These are phyloP conservation scores for Drosophila parabipectinata DNA, from an alignment of 1,140 invertebrate genomes.

Conservation along the genomic window DNA sequence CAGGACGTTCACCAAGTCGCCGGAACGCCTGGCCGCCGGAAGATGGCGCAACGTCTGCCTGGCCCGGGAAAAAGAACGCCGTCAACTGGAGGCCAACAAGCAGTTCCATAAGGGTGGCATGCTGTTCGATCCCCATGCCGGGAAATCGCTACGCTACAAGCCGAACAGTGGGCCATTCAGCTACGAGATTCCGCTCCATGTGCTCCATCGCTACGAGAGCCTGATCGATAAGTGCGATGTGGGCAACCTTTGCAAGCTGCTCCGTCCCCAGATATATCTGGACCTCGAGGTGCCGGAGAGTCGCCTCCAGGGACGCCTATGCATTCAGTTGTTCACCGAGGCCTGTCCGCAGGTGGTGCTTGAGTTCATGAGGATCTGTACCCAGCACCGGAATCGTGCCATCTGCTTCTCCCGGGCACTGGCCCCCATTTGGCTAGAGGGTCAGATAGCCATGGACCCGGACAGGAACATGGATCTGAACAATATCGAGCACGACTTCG, in stretches of 20 bases:
- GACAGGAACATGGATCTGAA: conserved; percentile 21
- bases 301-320: conserved; percentile 53
- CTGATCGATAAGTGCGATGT: conserved; percentile 65
- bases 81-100: conserved; percentile 55
- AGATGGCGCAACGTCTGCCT: conserved; percentile 57
- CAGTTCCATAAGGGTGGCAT: conserved; percentile 52
- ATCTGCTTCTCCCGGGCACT: conserved; percentile 55
- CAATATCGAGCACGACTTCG: conserved; percentile 73
- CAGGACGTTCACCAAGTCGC: conserved; percentile 66
- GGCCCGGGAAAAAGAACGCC: conserved; percentile 57
- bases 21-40: conserved; percentile 56
- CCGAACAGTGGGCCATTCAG: conserved; percentile 31
- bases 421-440: conserved; percentile 71
- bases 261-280: conserved; percentile 69
- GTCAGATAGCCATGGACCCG: conserved; percentile 36
- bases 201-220: conserved; percentile 66
- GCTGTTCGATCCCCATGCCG: conserved; percentile 51
- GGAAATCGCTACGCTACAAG: conserved; percentile 34
- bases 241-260: conserved; percentile 56
- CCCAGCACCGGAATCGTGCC: conserved; percentile 1
- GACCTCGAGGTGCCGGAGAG: conserved; percentile 50
- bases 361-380: conserved; percentile 69
- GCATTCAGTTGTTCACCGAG: conserved; percentile 72
- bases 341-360: conserved; percentile 71
- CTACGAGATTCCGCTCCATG: conserved; percentile 67